Conservation (phyloP, 2,888 invertebrate genomes). For the Eupithecia dodoneata region DNA sequence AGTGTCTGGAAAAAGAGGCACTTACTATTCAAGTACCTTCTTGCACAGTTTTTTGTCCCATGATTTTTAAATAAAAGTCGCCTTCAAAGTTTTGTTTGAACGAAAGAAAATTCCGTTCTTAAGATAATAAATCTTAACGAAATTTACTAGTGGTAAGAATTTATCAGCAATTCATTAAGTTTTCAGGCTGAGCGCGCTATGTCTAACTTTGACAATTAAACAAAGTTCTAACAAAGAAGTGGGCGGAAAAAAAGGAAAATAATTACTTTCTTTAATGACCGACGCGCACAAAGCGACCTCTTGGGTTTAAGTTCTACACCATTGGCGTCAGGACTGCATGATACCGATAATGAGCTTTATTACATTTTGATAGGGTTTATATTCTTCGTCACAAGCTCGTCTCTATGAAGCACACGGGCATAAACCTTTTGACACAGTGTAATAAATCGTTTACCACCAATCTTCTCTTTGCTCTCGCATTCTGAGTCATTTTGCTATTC, state of each 20-base stretch:
- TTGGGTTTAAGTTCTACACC: slow-evolving; percentile 20
- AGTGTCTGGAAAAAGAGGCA: background rate
- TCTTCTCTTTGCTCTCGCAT: background rate
- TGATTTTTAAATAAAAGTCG: slow-evolving; percentile 1
- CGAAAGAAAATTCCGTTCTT: slow-evolving; percentile 1
- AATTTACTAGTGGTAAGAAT: slow-evolving; percentile 33
- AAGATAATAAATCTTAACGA: slow-evolving; percentile 23
- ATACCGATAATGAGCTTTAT: background rate
- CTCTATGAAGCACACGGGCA: background rate
- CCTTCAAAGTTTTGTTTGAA: background rate
- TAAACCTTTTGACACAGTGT: slow-evolving; percentile 1
- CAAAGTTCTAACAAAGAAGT: slow-evolving; percentile 69
- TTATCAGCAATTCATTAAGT: slow-evolving; percentile 58
- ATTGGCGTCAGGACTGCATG: background rate
- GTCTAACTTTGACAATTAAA: slow-evolving; percentile 77
- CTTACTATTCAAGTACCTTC: background rate
- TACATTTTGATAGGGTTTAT: background rate
- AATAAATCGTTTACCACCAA: background rate
- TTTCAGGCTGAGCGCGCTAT: slow-evolving; percentile 50
- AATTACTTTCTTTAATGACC: slow-evolving; percentile 76
- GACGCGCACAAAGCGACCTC: slow-evolving; percentile 51
- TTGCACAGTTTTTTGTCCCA: slow-evolving; percentile 4
- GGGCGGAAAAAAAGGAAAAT: slow-evolving; percentile 65
- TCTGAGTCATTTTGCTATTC: background rate
- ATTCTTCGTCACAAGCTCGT: background rate